A percentile compares a stretch with the other conserved stretches of the same genome.
Conservation (phyloP, 2,113 vertebrate genomes). For the Forbesichthys papilliferus region DNA sequence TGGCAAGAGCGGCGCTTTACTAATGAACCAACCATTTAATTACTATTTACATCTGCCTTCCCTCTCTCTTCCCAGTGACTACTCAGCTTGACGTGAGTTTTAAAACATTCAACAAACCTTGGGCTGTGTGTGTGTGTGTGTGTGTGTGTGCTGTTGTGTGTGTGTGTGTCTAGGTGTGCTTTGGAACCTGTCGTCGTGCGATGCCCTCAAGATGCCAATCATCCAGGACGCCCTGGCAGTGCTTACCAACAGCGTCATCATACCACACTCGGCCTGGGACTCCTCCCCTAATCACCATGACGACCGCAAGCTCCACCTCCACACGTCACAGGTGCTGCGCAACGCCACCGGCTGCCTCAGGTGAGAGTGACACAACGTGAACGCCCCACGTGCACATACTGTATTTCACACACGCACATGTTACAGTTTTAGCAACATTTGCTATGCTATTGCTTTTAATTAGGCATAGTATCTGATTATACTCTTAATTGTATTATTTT, state of each 20-base stretch:
- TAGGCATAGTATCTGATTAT: too few relatives aligned
- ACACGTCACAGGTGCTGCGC: slow-evolving; percentile 98
- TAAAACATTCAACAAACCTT: too few relatives aligned
- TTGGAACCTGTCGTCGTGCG: slow-evolving; percentile 97
- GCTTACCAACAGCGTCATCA: slow-evolving; percentile 96
- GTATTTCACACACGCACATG: not conserved
- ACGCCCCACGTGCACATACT: not conserved
- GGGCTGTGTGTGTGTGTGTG: not conserved
- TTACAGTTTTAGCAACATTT: not conserved
- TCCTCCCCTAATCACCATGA: slow-evolving; percentile 91
- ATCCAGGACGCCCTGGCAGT: slow-evolving; percentile 98
- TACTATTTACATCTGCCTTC: too few relatives aligned
- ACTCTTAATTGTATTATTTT: too few relatives aligned
- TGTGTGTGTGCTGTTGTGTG: not conserved
- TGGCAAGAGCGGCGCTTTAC: too few relatives aligned
- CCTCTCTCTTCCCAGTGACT: too few relatives aligned
- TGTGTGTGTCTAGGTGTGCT: slow-evolving; percentile 82
- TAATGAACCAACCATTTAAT: too few relatives aligned
- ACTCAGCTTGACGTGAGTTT: too few relatives aligned
- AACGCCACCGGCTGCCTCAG: slow-evolving; percentile 99
- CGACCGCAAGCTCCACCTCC: slow-evolving; percentile 93
- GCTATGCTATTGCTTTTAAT: slow-evolving; percentile 12
- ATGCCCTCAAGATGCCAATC: slow-evolving; percentile 99
- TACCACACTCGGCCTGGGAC: slow-evolving; percentile 96
- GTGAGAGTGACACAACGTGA: slow-evolving; percentile 64